A percentile compares a stretch with the other conserved stretches of the same genome.
Conservation (phyloP, 2,888 invertebrate species). For the Polylopha cassiicola region DNA sequence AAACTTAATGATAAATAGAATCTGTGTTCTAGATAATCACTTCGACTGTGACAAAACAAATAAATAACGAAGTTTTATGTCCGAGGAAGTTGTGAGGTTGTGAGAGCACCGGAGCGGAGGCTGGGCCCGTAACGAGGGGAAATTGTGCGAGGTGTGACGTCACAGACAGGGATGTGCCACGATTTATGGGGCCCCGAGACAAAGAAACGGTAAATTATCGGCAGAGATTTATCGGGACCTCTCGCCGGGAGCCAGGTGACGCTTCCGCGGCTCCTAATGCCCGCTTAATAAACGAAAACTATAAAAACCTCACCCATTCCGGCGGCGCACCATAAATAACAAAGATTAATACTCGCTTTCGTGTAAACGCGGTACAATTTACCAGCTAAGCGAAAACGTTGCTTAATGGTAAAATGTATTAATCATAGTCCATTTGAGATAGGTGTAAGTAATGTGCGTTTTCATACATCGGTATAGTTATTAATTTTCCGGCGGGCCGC, state of each 20-base stretch:
- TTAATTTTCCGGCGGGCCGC: too few species aligned
- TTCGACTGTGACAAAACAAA: too few species aligned
- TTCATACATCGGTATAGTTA: not conserved
- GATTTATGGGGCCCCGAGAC: constrained; percentile 19
- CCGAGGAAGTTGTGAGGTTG: too few species aligned
- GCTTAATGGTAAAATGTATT: constrained; percentile 1
- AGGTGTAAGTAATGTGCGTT: constrained; percentile 5
- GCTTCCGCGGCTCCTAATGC: not conserved
- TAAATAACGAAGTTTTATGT: too few species aligned
- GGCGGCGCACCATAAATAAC: too few species aligned
- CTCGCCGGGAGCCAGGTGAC: constrained; percentile 14
- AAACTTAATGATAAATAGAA: too few species aligned
- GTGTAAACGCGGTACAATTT: too few species aligned
- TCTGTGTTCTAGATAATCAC: too few species aligned
- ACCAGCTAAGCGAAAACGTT: too few species aligned
- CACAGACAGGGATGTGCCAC: constrained; percentile 16
- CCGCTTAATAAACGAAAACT: constrained; percentile 11
- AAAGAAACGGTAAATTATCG: constrained; percentile 23
- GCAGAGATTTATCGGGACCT: constrained; percentile 15
- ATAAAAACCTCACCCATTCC: too few species aligned
- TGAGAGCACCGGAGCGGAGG: too few species aligned
- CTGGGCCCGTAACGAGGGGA: constrained; percentile 1
- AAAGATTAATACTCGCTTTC: too few species aligned
- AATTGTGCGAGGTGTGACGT: constrained; percentile 17
- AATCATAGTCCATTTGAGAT: constrained; percentile 5